These are phyloP conservation scores for Spermophilus dauricus DNA, from an alignment of 2,113 vertebrate genomes.

Conservation along the genomic window DNA sequence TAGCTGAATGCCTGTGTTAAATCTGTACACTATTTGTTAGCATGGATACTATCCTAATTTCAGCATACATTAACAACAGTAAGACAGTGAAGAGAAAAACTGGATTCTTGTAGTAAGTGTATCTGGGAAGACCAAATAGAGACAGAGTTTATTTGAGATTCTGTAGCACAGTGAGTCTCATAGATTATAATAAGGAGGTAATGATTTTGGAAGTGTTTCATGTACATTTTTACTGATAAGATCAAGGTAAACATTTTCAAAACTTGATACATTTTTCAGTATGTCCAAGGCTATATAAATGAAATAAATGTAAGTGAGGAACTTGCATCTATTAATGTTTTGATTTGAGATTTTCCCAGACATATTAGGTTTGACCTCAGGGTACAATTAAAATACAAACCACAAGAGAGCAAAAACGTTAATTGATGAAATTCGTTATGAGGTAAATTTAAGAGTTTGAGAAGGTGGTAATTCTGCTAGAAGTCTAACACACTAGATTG, in stretches of 20 bases:
- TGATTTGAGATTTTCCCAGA: background rate
- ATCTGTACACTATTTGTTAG: background rate
- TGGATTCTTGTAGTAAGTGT: background rate
- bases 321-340: background rate
- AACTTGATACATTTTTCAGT: background rate
- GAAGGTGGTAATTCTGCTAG: background rate
- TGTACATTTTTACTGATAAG: background rate
- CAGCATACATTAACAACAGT: background rate
- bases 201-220: background rate
- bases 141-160: background rate
- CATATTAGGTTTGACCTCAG: background rate
- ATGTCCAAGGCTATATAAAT: background rate
- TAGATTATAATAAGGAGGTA: background rate
- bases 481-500: background rate
- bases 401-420: background rate
- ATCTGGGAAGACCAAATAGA: background rate
- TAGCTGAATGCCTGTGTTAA: background rate
- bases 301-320: background rate
- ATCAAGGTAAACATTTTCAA: background rate
- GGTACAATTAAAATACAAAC: conserved; percentile 34
- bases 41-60: background rate
- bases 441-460: background rate
- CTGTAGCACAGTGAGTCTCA: background rate
- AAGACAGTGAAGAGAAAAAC: background rate
- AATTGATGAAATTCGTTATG: background rate